Evolutionary conservation across 2,113 vertebrate genomes (phyloP).

Genomic region (Varanus salvator): DNA sequence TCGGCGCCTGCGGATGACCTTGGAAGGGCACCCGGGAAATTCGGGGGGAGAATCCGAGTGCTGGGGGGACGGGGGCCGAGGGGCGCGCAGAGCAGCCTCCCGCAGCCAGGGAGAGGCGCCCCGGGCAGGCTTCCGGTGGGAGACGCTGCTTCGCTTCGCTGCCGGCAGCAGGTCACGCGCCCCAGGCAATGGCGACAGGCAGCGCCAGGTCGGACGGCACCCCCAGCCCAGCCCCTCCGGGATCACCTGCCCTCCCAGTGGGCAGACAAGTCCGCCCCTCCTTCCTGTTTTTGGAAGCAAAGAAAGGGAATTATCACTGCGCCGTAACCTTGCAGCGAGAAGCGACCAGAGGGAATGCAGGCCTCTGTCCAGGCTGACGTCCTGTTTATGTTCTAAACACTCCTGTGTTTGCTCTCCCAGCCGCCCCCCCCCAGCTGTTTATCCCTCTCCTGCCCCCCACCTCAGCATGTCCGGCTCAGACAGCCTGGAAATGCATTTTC

Average conservation of each 20-base stretch:
- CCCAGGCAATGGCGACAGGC: too few species aligned
- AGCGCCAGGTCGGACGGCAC: background rate
- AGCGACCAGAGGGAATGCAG: background rate
- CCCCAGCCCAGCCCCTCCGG: background rate
- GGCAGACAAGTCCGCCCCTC: background rate
- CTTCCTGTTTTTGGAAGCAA: background rate
- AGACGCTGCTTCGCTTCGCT: too few species aligned
- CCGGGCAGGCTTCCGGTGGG: background rate
- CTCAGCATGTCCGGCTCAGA: background rate
- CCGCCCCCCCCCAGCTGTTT: background rate
- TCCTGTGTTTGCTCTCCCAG: too few species aligned
- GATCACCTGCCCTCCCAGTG: background rate
- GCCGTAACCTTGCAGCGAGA: background rate
- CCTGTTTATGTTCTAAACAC: slow-evolving; percentile 25
- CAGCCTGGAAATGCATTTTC: slow-evolving; percentile 4
- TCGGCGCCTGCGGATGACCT: background rate
- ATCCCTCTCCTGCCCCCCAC: background rate
- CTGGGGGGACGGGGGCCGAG: background rate
- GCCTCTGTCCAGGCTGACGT: background rate
- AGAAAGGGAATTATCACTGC: background rate
- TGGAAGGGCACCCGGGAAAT: too few species aligned
- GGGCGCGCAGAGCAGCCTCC: background rate
- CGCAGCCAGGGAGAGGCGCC: too few species aligned
- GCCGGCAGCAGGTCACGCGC: too few species aligned
- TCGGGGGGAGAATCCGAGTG: background rate